Base-by-base conservation (phyloP, 2,888 invertebrate species). In the Urechis unicinctus region DNA sequence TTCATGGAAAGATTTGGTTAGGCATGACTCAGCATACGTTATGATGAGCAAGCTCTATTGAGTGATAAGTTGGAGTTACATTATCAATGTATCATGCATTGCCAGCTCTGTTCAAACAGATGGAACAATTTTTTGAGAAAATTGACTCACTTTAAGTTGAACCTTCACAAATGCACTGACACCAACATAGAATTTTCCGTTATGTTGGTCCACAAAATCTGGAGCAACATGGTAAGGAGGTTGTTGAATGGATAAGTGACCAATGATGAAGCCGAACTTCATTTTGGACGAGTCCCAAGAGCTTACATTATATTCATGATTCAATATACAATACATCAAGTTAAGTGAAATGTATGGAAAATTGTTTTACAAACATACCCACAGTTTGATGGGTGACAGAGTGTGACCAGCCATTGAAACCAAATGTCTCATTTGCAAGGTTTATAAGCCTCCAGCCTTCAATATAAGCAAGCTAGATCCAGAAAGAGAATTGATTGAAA, bases 361-460 rank as follows among this genome's bases (percentile, higher is more conserved):
- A 6, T n/a, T n/a, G n/a, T n/a, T n/a, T n/a, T n/a, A n/a, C n/a
- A n/a, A n/a, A n/a, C 25, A 47, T 43, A 49, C 75, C 78, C 52
- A 78, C 73, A 28, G 76, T 76, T 54, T 78, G 77, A 44, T 73
- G 68, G 2, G 75, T 71, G 22, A 79, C 73, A 9, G 76, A 73
- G 57, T 79, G 78, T n/a, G 78, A 78, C 79, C 79, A 79, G 22
- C 78, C 78, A 68, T 78, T 78, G 61, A 77, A 78, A 25, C 79
- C 78, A 74, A 79, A 78, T 26, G 72, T 73, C 59, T 78, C 77
- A 69, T 79, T 79, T 25, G 79, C 78, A 21, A 79, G 58, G 43
- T 71, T 70, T 22, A 78, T 69, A 31, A 78, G 53, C 41, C 73
- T 64, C 78, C 78, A 78, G 21, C 78, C 78, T 64, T 79, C 78